Evolutionary conservation across 2,113 vertebrate species (phyloP).

Genomic region (Bos javanicus): DNA sequence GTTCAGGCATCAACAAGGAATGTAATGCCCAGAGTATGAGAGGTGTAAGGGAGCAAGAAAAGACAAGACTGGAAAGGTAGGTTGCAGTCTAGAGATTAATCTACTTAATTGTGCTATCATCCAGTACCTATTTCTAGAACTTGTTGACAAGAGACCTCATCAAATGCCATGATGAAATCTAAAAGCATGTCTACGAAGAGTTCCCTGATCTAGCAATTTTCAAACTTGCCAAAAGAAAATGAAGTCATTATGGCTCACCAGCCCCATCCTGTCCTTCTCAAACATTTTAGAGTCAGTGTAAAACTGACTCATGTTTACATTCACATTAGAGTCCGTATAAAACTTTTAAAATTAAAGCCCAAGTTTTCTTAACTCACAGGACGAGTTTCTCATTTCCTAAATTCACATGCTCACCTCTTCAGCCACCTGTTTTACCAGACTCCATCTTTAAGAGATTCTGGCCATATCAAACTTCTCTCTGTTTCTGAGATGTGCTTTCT

Average conservation of each 20-base stretch:
- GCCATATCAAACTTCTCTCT: background rate
- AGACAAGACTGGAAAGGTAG: conserved; percentile 17
- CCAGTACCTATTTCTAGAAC: background rate
- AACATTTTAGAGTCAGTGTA: background rate
- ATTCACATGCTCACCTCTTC: background rate
- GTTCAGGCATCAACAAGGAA: background rate
- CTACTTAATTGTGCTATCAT: background rate
- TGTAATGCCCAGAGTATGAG: background rate
- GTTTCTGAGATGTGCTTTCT: background rate
- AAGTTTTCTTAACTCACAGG: background rate
- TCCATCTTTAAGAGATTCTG: background rate
- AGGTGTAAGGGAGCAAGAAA: background rate
- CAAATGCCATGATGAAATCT: conserved; percentile 11
- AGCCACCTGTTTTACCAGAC: background rate
- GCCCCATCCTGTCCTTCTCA: background rate
- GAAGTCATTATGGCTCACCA: background rate
- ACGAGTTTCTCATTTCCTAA: background rate
- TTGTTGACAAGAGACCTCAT: conserved; percentile 22
- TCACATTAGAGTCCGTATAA: background rate
- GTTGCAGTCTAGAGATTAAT: background rate
- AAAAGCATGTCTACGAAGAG: background rate
- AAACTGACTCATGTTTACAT: background rate
- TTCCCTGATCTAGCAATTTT: background rate
- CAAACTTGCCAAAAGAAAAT: background rate
- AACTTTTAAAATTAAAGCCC: background rate